A percentile compares a stretch with the other conserved stretches of the same genome.
Evolutionary conservation across 2,113 vertebrate genomes (phyloP).

Genomic region (Gracilinanus agilis): DNA sequence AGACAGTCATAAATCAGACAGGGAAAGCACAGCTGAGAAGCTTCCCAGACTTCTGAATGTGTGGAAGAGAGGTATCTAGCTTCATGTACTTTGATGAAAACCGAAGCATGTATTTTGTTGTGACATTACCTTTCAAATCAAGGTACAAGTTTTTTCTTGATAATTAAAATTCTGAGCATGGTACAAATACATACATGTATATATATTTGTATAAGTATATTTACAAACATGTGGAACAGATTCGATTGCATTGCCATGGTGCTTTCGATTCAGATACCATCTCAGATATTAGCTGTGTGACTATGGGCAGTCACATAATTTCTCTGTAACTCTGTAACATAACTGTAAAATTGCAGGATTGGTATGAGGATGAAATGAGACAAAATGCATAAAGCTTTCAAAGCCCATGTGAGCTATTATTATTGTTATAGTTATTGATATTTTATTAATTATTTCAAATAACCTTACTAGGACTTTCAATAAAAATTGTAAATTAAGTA

Average conservation of each 20-base stretch:
- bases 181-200: neutral
- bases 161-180: slow-evolving; percentile 17
- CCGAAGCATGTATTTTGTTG: neutral
- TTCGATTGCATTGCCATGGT: neutral
- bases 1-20: slow-evolving; percentile 44
- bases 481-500: neutral
- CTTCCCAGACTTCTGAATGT: accelerated
- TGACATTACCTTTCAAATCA: neutral
- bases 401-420: neutral
- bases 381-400: neutral
- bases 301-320: neutral
- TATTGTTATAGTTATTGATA: neutral
- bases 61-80: neutral
- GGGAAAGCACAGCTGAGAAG: slow-evolving; percentile 16
- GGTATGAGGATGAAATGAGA: neutral
- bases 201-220: neutral
- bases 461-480: neutral
- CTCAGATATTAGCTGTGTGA: neutral
- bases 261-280: neutral
- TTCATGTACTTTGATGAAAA: neutral
- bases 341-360: neutral
- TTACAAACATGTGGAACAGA: neutral
- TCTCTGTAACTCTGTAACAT: too few relatives aligned
- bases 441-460: neutral
- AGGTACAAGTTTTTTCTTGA: slow-evolving; percentile 1